Evolutionary conservation across 2,113 vertebrate genomes (phyloP), one percentile per base, ranked within the genome.

Genomic region (Balaeniceps rex): DNA sequence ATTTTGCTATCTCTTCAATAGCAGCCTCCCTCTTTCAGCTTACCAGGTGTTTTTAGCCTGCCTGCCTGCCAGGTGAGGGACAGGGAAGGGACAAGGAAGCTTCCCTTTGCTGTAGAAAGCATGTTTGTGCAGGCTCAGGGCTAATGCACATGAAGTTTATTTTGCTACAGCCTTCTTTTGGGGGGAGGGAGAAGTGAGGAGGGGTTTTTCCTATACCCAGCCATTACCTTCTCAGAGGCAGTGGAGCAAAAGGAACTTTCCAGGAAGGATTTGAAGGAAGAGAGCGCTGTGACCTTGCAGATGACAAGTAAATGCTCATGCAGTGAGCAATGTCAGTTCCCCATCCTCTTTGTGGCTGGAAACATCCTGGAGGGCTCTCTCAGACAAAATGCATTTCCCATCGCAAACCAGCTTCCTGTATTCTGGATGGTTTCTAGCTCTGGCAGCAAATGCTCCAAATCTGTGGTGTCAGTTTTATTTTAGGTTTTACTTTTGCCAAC

Each of bases 331-430:
- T 93, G 81, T 90, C 95, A 95, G 84, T 49, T 95, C 84, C 88
- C 57, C 93, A 94, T 79, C 93, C 90, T 96, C 86, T 96, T 96
- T 97, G 95, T 91, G 88, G 95, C 91, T 94, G 94, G 83, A 66
- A 83, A 94, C 91, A 95, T 97, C 96, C 95, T 94, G 88, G 69
- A 97, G 91, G 47, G 92, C 81, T 92, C 92, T 84, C 77, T 93
- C 74, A 94, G 72, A 49, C 61, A 95, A 95, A 96, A 96, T 93
- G 91, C 87, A 96, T 94, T 94, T 94, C 91, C 91, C 95, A 95
- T 91, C 11, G 2, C 80, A 97, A 87, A 91, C 57, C 94, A 95
- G 70, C 95, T 97, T 97, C 94, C 97, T 97, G 95, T 70, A 40
- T 95, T 91, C 89, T 83, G 96, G 94, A 91, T 65, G 84, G 75